Evolutionary conservation across 2,113 vertebrate species (phyloP).

Genomic region (Pagrus major): DNA sequence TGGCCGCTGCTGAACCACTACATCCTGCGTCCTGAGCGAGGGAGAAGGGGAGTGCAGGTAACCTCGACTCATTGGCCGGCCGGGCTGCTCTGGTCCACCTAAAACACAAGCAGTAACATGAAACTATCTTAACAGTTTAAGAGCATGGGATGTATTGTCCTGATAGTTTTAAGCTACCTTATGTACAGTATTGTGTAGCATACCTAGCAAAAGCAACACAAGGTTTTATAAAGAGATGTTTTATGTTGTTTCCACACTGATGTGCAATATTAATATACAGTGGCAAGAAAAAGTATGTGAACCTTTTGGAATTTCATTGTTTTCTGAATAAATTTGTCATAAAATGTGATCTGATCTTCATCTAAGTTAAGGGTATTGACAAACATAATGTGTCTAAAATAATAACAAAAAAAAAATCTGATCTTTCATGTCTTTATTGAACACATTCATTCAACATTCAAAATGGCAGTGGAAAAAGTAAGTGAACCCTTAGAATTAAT

Average conservation of each 20-base stretch:
- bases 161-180: background rate
- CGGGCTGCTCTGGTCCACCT: slow-evolving; percentile 88
- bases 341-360: too few species aligned
- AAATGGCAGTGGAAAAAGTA: too few species aligned
- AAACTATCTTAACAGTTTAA: background rate
- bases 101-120: background rate
- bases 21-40: slow-evolving; percentile 91
- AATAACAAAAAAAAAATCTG: too few species aligned
- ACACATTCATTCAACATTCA: too few species aligned
- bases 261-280: background rate
- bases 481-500: too few species aligned
- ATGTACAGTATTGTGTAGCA: background rate
- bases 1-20: slow-evolving; percentile 93
- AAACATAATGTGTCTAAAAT: too few species aligned
- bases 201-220: background rate
- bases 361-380: too few species aligned
- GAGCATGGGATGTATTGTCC: background rate
- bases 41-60: slow-evolving; percentile 94
- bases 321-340: too few species aligned
- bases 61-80: slow-evolving; percentile 91
- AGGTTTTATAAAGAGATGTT: background rate
- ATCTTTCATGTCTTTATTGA: too few species aligned
- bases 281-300: too few species aligned
- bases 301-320: too few species aligned
- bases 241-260: background rate